phyloP scores from a whole-genome alignment of 2,888 invertebrate genomes.

The Diadegma fenestrale region DNA sequence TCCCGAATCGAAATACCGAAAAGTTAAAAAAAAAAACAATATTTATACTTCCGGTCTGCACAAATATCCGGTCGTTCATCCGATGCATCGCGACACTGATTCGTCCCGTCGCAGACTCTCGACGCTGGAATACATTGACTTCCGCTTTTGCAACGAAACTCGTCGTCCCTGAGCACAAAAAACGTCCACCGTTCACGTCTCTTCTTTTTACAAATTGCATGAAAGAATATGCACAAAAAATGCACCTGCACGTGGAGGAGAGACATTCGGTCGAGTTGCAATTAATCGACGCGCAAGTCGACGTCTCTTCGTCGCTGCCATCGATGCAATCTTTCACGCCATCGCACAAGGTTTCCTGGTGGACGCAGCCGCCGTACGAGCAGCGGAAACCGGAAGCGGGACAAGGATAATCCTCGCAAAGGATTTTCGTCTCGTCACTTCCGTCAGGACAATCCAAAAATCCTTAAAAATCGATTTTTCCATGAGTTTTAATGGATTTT shows the following conservation, averaged over 20 bases:
- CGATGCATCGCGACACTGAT: slow-evolving; percentile 76
- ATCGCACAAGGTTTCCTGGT: slow-evolving; percentile 77
- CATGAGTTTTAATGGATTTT: neutral
- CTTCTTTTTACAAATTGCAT: too few relatives aligned
- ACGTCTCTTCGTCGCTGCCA: slow-evolving; percentile 74
- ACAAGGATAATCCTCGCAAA: slow-evolving; percentile 76
- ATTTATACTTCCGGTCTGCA: slow-evolving; percentile 66
- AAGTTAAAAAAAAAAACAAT: too few relatives aligned
- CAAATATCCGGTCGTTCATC: slow-evolving; percentile 75
- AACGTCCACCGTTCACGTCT: too few relatives aligned
- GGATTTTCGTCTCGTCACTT: slow-evolving; percentile 74
- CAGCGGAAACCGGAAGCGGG: slow-evolving; percentile 74
- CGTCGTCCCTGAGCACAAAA: slow-evolving; percentile 60
- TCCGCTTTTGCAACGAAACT: slow-evolving; percentile 74
- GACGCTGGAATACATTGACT: slow-evolving; percentile 72
- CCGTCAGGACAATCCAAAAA: slow-evolving; percentile 75
- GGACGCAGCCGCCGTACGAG: slow-evolving; percentile 76
- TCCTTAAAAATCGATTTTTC: slow-evolving; percentile 64
- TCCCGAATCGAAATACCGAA: too few relatives aligned
- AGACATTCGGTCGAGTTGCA: slow-evolving; percentile 72
- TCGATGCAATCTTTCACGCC: slow-evolving; percentile 77
- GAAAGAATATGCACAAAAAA: slow-evolving; percentile 16
- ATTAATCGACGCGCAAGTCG: slow-evolving; percentile 70
- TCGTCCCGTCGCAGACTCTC: slow-evolving; percentile 75
- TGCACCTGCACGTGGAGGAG: slow-evolving; percentile 72